phyloP scores from a whole-genome alignment of 2,113 vertebrate species.

The Scortum barcoo region DNA sequence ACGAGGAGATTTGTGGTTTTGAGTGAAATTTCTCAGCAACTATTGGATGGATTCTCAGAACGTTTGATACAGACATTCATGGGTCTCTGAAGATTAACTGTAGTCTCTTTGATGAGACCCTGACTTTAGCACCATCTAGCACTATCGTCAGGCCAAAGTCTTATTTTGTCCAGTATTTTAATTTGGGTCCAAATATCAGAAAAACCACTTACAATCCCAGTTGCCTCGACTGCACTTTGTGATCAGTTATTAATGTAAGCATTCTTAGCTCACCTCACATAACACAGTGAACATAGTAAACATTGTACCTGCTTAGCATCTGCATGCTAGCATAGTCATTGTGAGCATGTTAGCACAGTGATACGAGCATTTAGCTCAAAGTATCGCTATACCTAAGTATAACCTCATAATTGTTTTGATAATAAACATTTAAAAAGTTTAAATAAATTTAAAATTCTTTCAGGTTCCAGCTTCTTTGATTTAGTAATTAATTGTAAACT shows the following conservation, averaged over 20 bases:
- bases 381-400: too few relatives aligned
- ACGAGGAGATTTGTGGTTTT: background rate
- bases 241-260: too few relatives aligned
- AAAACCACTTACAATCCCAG: background rate
- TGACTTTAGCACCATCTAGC: background rate
- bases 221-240: background rate
- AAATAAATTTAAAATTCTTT: too few relatives aligned
- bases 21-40: background rate
- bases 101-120: background rate
- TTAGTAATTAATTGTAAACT: too few relatives aligned
- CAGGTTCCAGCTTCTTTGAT: too few relatives aligned
- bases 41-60: too few relatives aligned
- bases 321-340: background rate
- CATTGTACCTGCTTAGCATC: background rate
- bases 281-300: background rate
- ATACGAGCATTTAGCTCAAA: too few relatives aligned
- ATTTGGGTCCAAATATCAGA: background rate
- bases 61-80: background rate
- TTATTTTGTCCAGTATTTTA: background rate
- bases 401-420: background rate
- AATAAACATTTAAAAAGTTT: background rate
- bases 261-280: too few relatives aligned
- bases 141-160: background rate
- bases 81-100: background rate
- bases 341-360: too few relatives aligned